A percentile compares a stretch with the other conserved stretches of the same genome.
These are phyloP conservation scores for Xestia ashworthii DNA, from an alignment of 2,888 invertebrate species.

Conservation along the genomic window DNA sequence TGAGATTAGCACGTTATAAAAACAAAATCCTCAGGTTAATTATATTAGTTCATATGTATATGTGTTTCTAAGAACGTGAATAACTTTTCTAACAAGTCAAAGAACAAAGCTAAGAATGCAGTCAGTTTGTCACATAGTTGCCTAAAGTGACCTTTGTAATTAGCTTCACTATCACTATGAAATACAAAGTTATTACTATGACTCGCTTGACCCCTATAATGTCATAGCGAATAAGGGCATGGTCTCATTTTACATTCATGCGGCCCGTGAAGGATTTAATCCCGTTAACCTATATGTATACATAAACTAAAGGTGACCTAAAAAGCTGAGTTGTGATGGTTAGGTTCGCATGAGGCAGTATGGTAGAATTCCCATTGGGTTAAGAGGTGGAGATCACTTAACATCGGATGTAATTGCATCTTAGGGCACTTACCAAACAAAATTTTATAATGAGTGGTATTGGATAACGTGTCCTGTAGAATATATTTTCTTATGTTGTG, in stretches of 20 bases:
- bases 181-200: neutral
- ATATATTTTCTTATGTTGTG: neutral
- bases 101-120: neutral
- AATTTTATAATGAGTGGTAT: neutral
- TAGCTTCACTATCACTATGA: too few species aligned
- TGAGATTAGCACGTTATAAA: too few species aligned
- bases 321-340: neutral
- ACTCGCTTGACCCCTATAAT: neutral
- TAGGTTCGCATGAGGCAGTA: neutral
- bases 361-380: neutral
- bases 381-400: slow-evolving; percentile 13
- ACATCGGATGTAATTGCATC: neutral
- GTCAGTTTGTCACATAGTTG: neutral
- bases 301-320: neutral
- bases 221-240: neutral
- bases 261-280: neutral
- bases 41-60: too few species aligned
- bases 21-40: too few species aligned
- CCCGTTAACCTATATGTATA: neutral
- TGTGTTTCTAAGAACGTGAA: too few species aligned
- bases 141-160: neutral
- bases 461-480: neutral
- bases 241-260: neutral
- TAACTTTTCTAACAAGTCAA: neutral
- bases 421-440: slow-evolving; percentile 12